phyloP scores from a whole-genome alignment of 2,113 vertebrate species.

The Panthera uncia region DNA sequence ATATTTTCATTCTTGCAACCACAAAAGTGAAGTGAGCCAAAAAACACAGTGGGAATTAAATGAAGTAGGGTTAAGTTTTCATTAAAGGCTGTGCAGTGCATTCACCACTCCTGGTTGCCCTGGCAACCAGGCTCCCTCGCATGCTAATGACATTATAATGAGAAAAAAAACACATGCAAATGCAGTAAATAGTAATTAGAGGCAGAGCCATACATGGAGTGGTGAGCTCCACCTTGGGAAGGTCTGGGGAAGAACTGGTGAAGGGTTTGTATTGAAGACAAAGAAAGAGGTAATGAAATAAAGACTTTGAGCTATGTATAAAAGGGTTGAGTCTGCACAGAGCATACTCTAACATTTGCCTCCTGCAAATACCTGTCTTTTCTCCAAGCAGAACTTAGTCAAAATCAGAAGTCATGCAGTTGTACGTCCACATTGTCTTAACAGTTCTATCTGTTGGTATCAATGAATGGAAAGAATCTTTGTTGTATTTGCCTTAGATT shows the following conservation, averaged over 20 bases:
- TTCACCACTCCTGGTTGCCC: slow-evolving; percentile 75
- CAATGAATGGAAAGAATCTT: not conserved
- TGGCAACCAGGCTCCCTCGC: slow-evolving; percentile 68
- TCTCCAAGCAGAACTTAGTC: not conserved
- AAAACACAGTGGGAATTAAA: slow-evolving; percentile 70
- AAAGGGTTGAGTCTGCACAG: not conserved
- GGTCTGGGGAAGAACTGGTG: slow-evolving; percentile 36
- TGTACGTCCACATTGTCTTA: not conserved
- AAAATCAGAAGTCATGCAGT: slow-evolving; percentile 23
- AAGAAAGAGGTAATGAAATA: slow-evolving; percentile 25
- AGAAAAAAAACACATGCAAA: slow-evolving; percentile 75
- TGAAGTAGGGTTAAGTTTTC: slow-evolving; percentile 77
- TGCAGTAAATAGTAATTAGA: slow-evolving; percentile 80
- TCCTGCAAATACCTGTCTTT: slow-evolving; percentile 4
- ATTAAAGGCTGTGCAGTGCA: slow-evolving; percentile 74
- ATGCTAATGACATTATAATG: slow-evolving; percentile 81
- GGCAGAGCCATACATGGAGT: slow-evolving; percentile 53
- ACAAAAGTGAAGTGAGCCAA: slow-evolving; percentile 59
- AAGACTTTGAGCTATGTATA: not conserved
- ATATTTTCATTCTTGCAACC: slow-evolving; percentile 53
- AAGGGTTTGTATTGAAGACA: slow-evolving; percentile 59
- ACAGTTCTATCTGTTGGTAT: slow-evolving; percentile 51
- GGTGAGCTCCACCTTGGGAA: slow-evolving; percentile 68
- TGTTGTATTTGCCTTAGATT: not conserved
- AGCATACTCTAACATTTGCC: not conserved